These are phyloP conservation scores for Colinus virginianus DNA, from an alignment of 2,113 vertebrate species.

Conservation along the genomic window DNA sequence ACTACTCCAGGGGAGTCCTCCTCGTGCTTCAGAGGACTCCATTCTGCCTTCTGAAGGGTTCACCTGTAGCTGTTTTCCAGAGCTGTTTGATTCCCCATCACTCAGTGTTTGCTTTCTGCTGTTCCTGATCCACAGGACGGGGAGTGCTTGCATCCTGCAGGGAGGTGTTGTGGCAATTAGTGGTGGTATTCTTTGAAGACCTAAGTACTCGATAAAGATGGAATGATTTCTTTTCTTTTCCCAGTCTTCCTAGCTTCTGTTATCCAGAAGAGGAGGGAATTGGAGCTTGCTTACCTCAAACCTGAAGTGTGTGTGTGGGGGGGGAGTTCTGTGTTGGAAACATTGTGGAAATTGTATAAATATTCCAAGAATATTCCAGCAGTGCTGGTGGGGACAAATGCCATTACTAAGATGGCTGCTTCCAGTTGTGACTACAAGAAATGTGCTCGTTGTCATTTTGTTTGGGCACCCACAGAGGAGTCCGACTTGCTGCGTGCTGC, in stretches of 20 bases:
- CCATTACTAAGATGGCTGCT: conserved; percentile 21
- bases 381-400: not conserved
- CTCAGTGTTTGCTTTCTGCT: not conserved
- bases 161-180: conserved; percentile 18
- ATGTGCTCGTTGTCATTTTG: not conserved
- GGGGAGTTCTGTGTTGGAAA: too few relatives aligned
- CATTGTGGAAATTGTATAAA: too few relatives aligned
- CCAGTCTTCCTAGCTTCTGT: not conserved
- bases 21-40: not conserved
- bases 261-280: not conserved
- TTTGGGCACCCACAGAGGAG: fast-evolving
- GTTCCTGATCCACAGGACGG: not conserved
- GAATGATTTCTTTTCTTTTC: not conserved
- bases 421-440: not conserved
- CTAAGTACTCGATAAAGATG: not conserved
- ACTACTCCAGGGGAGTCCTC: not conserved
- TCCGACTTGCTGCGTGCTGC: not conserved
- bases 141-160: not conserved
- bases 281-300: not conserved
- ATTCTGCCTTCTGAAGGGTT: not conserved
- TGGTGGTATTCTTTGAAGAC: not conserved
- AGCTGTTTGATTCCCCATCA: not conserved
- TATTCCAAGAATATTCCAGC: too few relatives aligned
- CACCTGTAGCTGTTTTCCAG: not conserved
- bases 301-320: too few relatives aligned